Percentiles rank a stretch among this genome's conserved stretches.
phyloP scores from a whole-genome alignment of 2,113 vertebrate genomes.

The Picathartes gymnocephalus region DNA sequence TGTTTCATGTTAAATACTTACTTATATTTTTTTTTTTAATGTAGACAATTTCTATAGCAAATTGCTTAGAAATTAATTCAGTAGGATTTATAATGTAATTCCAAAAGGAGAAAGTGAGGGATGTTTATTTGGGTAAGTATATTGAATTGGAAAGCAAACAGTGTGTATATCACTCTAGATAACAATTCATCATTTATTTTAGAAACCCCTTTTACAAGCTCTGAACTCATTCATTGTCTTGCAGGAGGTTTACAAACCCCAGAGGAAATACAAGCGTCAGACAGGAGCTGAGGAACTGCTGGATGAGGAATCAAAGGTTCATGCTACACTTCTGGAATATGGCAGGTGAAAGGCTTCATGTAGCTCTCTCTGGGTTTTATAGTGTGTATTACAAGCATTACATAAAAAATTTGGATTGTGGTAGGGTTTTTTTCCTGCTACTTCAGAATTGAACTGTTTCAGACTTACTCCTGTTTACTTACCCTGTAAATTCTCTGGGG shows the following conservation, averaged over 20 bases:
- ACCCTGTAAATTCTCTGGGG: not conserved
- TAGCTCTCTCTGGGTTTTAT: not conserved
- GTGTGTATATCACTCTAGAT: not conserved
- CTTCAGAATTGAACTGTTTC: not conserved
- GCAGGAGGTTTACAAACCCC: conserved; percentile 92
- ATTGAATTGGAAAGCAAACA: not conserved
- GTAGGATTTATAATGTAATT: not conserved
- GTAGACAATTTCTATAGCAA: not conserved
- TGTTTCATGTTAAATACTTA: not conserved
- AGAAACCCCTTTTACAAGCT: not conserved
- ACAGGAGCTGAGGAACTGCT: conserved; percentile 81
- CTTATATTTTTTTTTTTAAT: not conserved
- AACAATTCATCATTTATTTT: not conserved
- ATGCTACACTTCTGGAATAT: conserved; percentile 91
- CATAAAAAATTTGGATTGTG: not conserved
- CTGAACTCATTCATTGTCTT: not conserved
- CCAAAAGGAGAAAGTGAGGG: not conserved
- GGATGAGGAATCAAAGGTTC: conserved; percentile 93
- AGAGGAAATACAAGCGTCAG: conserved; percentile 89
- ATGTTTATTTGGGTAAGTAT: not conserved
- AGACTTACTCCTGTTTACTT: not conserved
- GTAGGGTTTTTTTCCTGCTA: not conserved
- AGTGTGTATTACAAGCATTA: not conserved
- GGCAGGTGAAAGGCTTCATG: conserved; percentile 79
- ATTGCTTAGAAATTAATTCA: not conserved